Percentiles rank a stretch among this genome's conserved stretches.
phyloP scores from a whole-genome alignment of 2,888 invertebrate genomes.

The Baronia brevicornis region DNA sequence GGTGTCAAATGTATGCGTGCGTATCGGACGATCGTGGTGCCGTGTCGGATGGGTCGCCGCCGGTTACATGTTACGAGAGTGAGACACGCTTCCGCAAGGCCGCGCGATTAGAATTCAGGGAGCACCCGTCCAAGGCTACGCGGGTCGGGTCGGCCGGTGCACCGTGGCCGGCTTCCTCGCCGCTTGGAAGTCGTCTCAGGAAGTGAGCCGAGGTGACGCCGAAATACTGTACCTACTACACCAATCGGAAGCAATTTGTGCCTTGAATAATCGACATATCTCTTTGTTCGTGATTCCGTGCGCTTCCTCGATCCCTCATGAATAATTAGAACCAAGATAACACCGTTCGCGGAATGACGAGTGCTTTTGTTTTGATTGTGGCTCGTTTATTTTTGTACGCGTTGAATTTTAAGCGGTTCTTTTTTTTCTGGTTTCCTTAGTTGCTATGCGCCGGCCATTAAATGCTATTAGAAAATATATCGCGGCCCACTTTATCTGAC shows the following conservation, averaged over 20 bases:
- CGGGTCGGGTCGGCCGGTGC: slow-evolving; percentile 65
- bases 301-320: slow-evolving; percentile 46
- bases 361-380: slow-evolving; percentile 9
- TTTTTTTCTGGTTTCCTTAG: slow-evolving; percentile 8
- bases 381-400: slow-evolving; percentile 3
- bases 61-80: slow-evolving; percentile 52
- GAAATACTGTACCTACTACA: slow-evolving; percentile 42
- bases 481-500: slow-evolving; percentile 3
- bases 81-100: slow-evolving; percentile 73
- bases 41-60: slow-evolving; percentile 43
- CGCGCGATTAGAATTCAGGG: slow-evolving; percentile 71
- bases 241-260: slow-evolving; percentile 66
- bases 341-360: slow-evolving; percentile 8
- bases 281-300: slow-evolving; percentile 40
- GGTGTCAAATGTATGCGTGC: too few relatives aligned
- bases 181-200: slow-evolving; percentile 56
- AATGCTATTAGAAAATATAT: not conserved
- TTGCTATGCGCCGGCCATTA: slow-evolving; percentile 1
- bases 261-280: slow-evolving; percentile 59
- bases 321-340: slow-evolving; percentile 30
- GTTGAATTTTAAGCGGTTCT: slow-evolving; percentile 12
- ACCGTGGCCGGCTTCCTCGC: slow-evolving; percentile 42
- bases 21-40: slow-evolving; percentile 19
- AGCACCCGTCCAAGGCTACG: slow-evolving; percentile 71
- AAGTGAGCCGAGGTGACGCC: slow-evolving; percentile 61